Base-by-base conservation (phyloP, 37 sponge, comb jelly and placozoan species). In the Bolinopsis microptera region DNA sequence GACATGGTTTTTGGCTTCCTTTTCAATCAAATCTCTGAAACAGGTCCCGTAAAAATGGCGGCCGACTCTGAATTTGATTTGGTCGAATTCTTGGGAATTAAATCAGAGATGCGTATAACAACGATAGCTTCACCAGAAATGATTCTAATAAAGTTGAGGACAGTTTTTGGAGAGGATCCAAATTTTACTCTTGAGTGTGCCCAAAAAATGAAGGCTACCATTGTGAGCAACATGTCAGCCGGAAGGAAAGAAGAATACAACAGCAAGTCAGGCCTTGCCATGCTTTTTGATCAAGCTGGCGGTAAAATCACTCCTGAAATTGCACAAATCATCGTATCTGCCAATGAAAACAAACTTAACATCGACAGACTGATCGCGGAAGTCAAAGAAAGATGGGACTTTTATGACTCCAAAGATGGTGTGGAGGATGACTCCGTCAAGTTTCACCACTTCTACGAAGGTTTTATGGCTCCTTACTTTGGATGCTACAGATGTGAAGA, bases 201-300 rank as follows among this genome's bases (percentile, higher is more conserved):
- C 0, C 1, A 30, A 39, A n/a, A 22, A 31, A 94, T 94, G 94
- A 93, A 94, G 36, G 36, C 34, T 26, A 8, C 35, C 2, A 94
- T 94, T 92, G 23, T 94, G 2, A 76, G 76, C 32, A 93, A 94
- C 76, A 30, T 94, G 86, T 35, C 30, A 5, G 35, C 32, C 0
- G 92, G 92, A 39, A 35, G 94, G 33, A 94, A 94, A 39, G 94
- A 94, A 76, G 94, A 94, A 69, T 94, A 94, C 83, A 94, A 69
- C 93, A 94, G 82, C 38, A 26, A 38, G 26, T 93, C 93, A 1
- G 94, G 94, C 34, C 69, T 94, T 16, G 94, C 94, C 38, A 21
- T 94, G 35, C 83, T 94, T 1, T 93, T 94, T 37, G 94, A 94
- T 75, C 93, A 93, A 24, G 38, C 93, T 26, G 94, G 94, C 2